These are phyloP conservation scores for Halocynthia aurantium DNA, from an alignment of 23 tunicate genomes.

Conservation along the genomic window DNA sequence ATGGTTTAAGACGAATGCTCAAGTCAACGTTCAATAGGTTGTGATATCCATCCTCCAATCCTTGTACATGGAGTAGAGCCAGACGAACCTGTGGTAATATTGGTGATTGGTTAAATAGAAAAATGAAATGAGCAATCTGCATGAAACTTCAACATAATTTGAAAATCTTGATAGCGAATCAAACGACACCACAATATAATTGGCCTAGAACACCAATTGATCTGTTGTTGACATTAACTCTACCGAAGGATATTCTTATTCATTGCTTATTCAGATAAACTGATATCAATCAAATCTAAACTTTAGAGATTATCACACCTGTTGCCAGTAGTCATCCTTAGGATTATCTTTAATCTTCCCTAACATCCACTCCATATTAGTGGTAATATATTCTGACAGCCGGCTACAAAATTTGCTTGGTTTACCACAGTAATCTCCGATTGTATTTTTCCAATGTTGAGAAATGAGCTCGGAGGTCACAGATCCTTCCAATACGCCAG, in stretches of 20 bases:
- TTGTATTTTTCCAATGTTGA: slow-evolving; percentile 24
- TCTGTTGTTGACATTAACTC: no score
- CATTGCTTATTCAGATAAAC: no score
- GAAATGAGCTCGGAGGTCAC: slow-evolving; percentile 14
- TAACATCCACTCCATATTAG: slow-evolving; percentile 24
- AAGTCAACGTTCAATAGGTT: slow-evolving; percentile 5
- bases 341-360: slow-evolving; percentile 33
- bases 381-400: slow-evolving; percentile 6
- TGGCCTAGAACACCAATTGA: no score
- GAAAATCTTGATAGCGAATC: no score
- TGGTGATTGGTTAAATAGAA: no score
- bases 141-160: no score
- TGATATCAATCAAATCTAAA: no score
- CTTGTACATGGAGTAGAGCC: slow-evolving; percentile 39
- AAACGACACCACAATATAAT: no score
- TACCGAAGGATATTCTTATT: no score
- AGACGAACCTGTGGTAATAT: no score
- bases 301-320: slow-evolving; percentile 2
- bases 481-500: slow-evolving; percentile 45
- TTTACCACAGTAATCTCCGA: slow-evolving; percentile 11
- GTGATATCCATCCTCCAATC: slow-evolving; percentile 40
- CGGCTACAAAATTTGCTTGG: slow-evolving; percentile 27
- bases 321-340: slow-evolving; percentile 24
- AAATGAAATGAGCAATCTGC: no score
- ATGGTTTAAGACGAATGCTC: slow-evolving; percentile 42